phyloP scores from a whole-genome alignment of 2,888 invertebrate genomes.

The Microplitis manilae region DNA sequence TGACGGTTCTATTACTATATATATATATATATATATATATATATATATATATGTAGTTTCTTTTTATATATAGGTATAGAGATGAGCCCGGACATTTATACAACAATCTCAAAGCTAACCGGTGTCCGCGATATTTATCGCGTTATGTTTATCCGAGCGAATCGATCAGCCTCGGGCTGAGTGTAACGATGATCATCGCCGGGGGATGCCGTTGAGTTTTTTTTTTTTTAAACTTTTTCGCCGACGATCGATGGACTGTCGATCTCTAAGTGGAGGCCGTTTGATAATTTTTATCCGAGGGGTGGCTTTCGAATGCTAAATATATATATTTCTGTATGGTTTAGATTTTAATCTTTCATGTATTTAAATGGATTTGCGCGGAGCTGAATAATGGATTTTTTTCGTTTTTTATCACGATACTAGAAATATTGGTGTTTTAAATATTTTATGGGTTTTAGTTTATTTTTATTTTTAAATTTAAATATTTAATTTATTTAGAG shows the following conservation, averaged over 20 bases:
- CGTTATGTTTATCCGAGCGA: slow-evolving; percentile 39
- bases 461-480: neutral
- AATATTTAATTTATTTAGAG: neutral
- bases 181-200: slow-evolving; percentile 20
- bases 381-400: neutral
- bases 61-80: slow-evolving; percentile 12
- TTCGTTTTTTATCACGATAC: no score
- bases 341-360: neutral
- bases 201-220: neutral
- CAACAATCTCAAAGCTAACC: slow-evolving; percentile 7
- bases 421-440: no score
- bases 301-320: neutral
- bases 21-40: neutral
- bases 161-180: slow-evolving; percentile 27
- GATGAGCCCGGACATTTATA: neutral
- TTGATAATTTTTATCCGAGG: neutral
- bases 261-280: neutral
- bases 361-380: neutral
- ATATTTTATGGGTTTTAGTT: neutral
- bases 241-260: slow-evolving; percentile 25
- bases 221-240: slow-evolving; percentile 3
- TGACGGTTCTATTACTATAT: neutral
- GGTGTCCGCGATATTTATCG: slow-evolving; percentile 34
- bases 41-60: neutral
- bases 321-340: neutral